Conservation (phyloP, 2,888 invertebrate genomes). For the Portevinia maculata region DNA sequence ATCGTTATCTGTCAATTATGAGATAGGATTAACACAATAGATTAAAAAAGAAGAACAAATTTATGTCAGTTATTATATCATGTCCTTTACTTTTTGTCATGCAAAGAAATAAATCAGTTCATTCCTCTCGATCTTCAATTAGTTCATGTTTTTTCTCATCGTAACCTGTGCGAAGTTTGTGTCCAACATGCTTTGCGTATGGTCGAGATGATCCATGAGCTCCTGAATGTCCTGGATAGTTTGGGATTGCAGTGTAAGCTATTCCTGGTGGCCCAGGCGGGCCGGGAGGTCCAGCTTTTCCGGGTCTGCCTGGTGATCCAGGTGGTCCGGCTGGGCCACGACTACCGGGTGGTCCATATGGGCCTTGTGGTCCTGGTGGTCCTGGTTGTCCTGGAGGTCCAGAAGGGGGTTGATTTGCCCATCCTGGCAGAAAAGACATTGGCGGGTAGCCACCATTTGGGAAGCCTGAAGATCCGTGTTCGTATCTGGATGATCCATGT, state of each 20-base stretch:
- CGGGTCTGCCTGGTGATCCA: slow-evolving; percentile 28
- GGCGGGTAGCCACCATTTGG: slow-evolving; percentile 2
- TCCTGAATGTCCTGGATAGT: neutral
- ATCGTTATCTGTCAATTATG: no score
- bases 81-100: no score
- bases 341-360: slow-evolving; percentile 70
- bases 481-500: no score
- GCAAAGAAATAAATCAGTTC: no score
- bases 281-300: slow-evolving; percentile 16
- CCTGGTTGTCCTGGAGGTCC: slow-evolving; percentile 40
- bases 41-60: no score
- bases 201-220: slow-evolving; percentile 1
- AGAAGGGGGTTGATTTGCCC: slow-evolving; percentile 9
- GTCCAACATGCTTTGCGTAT: neutral
- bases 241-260: no score
- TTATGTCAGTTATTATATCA: no score
- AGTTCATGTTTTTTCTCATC: slow-evolving; percentile 18
- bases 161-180: slow-evolving; percentile 14
- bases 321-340: slow-evolving; percentile 34
- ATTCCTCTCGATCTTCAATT: no score
- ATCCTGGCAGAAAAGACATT: slow-evolving; percentile 19
- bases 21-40: no score
- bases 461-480: no score
- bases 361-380: slow-evolving; percentile 36
- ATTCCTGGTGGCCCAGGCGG: slow-evolving; percentile 7